Percentiles rank a stretch among this genome's conserved stretches.
These are phyloP conservation scores for Sipha maydis DNA, from an alignment of 2,888 invertebrate genomes.

Conservation along the genomic window DNA sequence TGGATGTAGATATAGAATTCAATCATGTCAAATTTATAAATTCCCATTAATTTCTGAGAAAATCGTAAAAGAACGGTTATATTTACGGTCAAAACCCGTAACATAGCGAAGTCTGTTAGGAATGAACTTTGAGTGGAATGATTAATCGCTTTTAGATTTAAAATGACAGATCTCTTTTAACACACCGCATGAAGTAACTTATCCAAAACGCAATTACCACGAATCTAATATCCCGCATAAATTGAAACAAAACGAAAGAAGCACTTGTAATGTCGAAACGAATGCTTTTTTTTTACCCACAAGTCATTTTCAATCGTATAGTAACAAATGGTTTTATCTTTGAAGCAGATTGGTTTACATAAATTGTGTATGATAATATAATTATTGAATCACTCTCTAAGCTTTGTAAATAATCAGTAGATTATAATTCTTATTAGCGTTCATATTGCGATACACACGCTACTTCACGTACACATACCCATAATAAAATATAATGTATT, in stretches of 20 bases:
- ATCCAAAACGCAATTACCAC: background rate
- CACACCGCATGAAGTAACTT: background rate
- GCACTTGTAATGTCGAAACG: too few relatives aligned
- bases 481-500: background rate
- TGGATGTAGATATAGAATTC: constrained; percentile 13
- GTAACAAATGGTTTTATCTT: background rate
- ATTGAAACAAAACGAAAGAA: background rate
- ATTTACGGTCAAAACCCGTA: constrained; percentile 26
- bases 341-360: background rate
- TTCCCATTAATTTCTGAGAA: constrained; percentile 38
- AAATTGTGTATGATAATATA: too few relatives aligned
- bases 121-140: constrained; percentile 9
- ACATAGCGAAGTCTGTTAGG: background rate
- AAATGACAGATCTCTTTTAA: constrained; percentile 31
- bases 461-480: background rate
- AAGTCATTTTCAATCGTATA: too few relatives aligned
- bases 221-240: background rate
- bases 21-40: constrained; percentile 31
- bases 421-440: too few relatives aligned
- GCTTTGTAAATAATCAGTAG: too few relatives aligned
- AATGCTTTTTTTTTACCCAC: too few relatives aligned
- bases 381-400: too few relatives aligned
- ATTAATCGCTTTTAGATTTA: constrained; percentile 47
- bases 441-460: background rate
- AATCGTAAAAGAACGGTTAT: constrained; percentile 24